Conservation (phyloP, 1,140 invertebrate genomes). For the Mactra quadrangularis region DNA sequence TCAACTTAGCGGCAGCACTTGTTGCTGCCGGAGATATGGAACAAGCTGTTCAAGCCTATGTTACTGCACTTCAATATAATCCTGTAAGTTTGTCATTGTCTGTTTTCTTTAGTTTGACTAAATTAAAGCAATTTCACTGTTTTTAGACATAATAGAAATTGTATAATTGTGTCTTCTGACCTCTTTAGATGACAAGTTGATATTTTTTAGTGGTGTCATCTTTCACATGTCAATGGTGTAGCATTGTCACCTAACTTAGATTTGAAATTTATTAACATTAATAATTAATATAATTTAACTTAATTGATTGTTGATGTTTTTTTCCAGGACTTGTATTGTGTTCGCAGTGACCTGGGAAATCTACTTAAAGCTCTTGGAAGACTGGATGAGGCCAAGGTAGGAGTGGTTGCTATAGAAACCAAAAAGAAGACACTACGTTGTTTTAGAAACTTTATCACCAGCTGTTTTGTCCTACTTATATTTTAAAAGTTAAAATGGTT, state of each 20-base stretch:
- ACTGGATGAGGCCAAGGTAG: slow-evolving; percentile 99
- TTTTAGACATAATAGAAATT: neutral
- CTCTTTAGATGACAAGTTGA: too few relatives aligned
- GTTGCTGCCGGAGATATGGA: slow-evolving; percentile 99
- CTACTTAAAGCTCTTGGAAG: slow-evolving; percentile 99
- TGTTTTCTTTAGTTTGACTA: neutral
- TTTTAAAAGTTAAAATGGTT: too few relatives aligned
- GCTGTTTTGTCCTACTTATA: too few relatives aligned
- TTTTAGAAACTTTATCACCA: too few relatives aligned
- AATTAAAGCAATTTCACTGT: neutral
- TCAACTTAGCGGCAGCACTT: slow-evolving; percentile 98
- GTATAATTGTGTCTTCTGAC: too few relatives aligned
- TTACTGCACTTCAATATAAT: slow-evolving; percentile 99
- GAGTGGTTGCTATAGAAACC: slow-evolving; percentile 70
- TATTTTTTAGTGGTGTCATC: too few relatives aligned
- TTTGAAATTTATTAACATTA: too few relatives aligned
- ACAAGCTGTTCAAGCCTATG: slow-evolving; percentile 99
- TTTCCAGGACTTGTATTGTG: slow-evolving; percentile 99
- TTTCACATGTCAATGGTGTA: too few relatives aligned
- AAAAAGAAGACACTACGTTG: neutral
- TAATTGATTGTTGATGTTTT: too few relatives aligned
- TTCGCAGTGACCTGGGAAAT: slow-evolving; percentile 99
- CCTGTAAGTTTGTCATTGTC: slow-evolving; percentile 95
- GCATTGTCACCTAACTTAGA: too few relatives aligned
- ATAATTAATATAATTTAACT: too few relatives aligned